These are phyloP conservation scores for Lacerta agilis DNA, from an alignment of 2,797 vertebrate genomes.

Conservation along the genomic window DNA sequence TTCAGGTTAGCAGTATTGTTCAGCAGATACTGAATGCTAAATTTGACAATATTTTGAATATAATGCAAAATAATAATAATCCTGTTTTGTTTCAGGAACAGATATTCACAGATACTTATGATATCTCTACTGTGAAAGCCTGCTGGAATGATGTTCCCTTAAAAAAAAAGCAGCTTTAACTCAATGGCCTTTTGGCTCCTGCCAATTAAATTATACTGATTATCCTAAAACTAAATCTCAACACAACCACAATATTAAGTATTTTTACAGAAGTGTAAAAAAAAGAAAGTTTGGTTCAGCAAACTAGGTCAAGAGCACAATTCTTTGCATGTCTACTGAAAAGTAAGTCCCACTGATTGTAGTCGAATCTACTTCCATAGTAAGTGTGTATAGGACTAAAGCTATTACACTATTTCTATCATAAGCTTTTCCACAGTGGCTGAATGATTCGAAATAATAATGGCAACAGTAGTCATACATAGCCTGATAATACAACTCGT, in stretches of 20 bases:
- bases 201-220: neutral
- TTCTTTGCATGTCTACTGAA: neutral
- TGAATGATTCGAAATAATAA: slow-evolving; percentile 37
- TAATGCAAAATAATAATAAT: neutral
- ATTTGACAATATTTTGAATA: neutral
- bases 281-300: neutral
- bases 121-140: neutral
- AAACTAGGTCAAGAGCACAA: neutral
- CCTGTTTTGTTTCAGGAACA: neutral
- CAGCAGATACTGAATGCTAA: neutral
- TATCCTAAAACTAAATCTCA: neutral
- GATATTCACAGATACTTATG: neutral
- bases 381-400: neutral
- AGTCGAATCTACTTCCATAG: neutral
- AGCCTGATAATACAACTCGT: slow-evolving; percentile 44
- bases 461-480: slow-evolving; percentile 37
- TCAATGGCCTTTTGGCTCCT: neutral
- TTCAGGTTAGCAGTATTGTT: neutral
- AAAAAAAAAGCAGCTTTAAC: neutral
- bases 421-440: slow-evolving; percentile 40
- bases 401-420: slow-evolving; percentile 35
- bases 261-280: neutral
- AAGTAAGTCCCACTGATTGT: neutral
- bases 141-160: neutral
- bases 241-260: neutral